Evolutionary conservation across 2,113 vertebrate species (phyloP).

Genomic region (Bothrops jararaca): DNA sequence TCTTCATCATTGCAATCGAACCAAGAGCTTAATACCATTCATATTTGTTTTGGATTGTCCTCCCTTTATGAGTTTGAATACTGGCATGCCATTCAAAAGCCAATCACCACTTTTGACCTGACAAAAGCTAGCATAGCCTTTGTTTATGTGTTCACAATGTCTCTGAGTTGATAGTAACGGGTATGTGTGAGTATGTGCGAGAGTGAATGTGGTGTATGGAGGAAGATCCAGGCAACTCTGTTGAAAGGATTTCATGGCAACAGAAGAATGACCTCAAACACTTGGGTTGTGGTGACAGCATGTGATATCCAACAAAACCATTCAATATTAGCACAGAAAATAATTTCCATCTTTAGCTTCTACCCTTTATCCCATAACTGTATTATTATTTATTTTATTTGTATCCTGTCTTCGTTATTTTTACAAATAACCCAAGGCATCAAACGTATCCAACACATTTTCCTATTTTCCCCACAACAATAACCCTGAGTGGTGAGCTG

Average conservation of each 20-base stretch:
- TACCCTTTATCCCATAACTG: background rate
- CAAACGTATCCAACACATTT: no score
- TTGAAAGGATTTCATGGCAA: background rate
- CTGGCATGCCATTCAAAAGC: background rate
- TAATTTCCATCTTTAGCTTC: background rate
- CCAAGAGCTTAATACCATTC: no score
- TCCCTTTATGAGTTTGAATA: background rate
- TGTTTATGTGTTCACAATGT: background rate
- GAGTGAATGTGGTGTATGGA: background rate
- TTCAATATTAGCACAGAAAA: background rate
- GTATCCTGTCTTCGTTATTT: no score
- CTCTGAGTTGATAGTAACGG: background rate
- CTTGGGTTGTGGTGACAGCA: background rate
- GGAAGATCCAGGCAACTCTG: background rate
- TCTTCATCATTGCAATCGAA: no score
- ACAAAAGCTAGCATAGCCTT: background rate
- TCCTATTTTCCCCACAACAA: no score
- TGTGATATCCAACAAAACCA: background rate
- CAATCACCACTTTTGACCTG: background rate
- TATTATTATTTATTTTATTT: background rate
- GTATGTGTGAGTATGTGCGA: background rate
- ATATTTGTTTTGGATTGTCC: background rate
- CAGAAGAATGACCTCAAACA: background rate
- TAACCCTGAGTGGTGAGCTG: no score
- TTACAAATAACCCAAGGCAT: no score